These are phyloP conservation scores for Smutsia gigantea DNA, from an alignment of 2,797 vertebrate species.

Conservation along the genomic window DNA sequence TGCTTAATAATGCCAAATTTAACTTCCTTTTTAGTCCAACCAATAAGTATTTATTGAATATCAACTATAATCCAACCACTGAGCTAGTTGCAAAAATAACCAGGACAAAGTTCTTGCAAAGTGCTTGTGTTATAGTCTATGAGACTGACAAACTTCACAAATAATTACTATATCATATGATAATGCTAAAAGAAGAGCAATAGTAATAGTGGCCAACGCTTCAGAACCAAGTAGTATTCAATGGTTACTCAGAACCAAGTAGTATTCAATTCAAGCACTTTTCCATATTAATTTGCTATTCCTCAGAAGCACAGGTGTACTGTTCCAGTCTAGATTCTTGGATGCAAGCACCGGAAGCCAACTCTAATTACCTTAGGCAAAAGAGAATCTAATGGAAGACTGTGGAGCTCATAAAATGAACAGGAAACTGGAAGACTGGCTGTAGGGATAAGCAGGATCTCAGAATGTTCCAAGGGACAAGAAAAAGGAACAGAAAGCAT, in stretches of 20 bases:
- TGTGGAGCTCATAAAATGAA: background rate
- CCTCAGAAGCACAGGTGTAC: background rate
- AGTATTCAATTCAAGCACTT: background rate
- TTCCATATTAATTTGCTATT: background rate
- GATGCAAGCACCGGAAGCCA: background rate
- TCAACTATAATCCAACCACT: background rate
- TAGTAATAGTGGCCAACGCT: background rate
- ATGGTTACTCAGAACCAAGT: background rate
- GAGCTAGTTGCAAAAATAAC: background rate
- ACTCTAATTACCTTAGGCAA: background rate
- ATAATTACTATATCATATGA: background rate
- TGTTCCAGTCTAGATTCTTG: background rate
- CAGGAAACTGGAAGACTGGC: background rate
- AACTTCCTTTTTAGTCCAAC: background rate
- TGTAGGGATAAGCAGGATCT: background rate
- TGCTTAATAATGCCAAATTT: conserved; percentile 41
- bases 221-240: background rate
- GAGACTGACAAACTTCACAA: background rate
- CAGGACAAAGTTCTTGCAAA: background rate
- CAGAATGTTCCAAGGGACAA: background rate
- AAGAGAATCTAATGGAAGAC: background rate
- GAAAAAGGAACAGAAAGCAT: background rate
- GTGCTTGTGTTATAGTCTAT: background rate
- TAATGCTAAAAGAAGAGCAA: background rate
- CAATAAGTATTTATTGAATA: background rate